phyloP scores from a whole-genome alignment of 2,888 invertebrate species.

The Boloria euphrosyne region DNA sequence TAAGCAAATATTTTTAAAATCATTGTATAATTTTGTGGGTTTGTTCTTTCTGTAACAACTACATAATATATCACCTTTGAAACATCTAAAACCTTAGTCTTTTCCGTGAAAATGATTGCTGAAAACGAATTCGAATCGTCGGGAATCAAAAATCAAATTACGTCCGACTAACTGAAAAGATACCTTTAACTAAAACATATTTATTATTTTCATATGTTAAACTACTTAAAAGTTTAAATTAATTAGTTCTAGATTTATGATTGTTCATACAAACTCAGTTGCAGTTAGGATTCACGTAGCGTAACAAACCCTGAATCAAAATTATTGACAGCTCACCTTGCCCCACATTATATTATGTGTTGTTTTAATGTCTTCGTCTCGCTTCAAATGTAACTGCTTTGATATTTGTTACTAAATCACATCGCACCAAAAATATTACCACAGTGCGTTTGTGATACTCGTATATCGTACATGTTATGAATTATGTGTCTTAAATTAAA shows the following conservation, averaged over 20 bases:
- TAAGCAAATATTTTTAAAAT: too few species aligned
- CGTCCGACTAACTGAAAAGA: too few species aligned
- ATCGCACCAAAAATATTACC: conserved; percentile 6
- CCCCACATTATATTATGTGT: conserved; percentile 32
- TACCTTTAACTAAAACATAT: neutral
- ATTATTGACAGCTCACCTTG: conserved; percentile 31
- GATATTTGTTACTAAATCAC: conserved; percentile 2
- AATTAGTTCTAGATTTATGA: conserved; percentile 3
- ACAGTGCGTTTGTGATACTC: conserved; percentile 4
- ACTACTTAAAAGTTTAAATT: neutral
- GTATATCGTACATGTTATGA: neutral
- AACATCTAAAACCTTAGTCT: too few species aligned
- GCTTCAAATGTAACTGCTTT: conserved; percentile 28
- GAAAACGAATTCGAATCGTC: too few species aligned
- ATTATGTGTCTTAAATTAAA: neutral
- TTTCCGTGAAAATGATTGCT: too few species aligned
- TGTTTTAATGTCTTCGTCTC: conserved; percentile 28
- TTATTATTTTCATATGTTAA: neutral
- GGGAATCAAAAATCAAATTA: too few species aligned
- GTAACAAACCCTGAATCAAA: conserved; percentile 25
- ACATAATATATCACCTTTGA: too few species aligned
- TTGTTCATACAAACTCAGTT: conserved; percentile 4
- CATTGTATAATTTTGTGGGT: too few species aligned
- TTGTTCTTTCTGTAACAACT: too few species aligned
- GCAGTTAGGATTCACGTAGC: conserved; percentile 11